phyloP scores from a whole-genome alignment of 2,113 vertebrate genomes.

The Corythoichthys haematopterus region DNA sequence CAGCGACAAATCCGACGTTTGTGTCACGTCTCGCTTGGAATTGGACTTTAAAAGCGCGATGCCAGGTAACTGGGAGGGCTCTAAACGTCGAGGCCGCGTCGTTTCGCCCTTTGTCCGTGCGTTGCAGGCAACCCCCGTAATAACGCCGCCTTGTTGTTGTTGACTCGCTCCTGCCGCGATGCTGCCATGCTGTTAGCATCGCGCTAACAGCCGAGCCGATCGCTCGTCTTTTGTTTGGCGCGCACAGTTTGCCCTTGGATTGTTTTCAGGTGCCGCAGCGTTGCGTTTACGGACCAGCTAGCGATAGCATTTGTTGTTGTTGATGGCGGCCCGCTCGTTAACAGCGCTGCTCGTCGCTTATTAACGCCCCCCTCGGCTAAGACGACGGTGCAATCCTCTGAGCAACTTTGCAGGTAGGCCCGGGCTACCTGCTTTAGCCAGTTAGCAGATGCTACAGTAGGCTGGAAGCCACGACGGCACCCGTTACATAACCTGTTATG shows the following conservation, averaged over 20 bases:
- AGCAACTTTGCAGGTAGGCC: slow-evolving; percentile 45
- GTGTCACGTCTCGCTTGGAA: slow-evolving; percentile 14
- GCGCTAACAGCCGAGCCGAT: slow-evolving; percentile 44
- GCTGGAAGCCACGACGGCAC: slow-evolving; percentile 28
- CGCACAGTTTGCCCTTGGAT: not conserved
- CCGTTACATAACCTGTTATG: slow-evolving; percentile 39
- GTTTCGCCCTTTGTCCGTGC: not conserved
- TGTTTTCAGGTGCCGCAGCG: too few species aligned
- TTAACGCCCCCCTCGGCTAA: slow-evolving; percentile 27
- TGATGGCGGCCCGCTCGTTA: slow-evolving; percentile 43
- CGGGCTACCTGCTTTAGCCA: slow-evolving; percentile 39
- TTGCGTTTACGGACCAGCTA: not conserved
- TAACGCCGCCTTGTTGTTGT: slow-evolving; percentile 55
- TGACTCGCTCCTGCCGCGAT: slow-evolving; percentile 52
- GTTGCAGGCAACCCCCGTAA: slow-evolving; percentile 18
- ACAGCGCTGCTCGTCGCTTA: slow-evolving; percentile 17
- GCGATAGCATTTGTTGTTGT: slow-evolving; percentile 41
- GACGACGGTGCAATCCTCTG: slow-evolving; percentile 23
- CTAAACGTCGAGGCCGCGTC: not conserved
- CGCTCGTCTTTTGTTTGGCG: slow-evolving; percentile 52
- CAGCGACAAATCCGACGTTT: slow-evolving; percentile 32
- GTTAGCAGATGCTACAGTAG: slow-evolving; percentile 14
- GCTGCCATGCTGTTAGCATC: slow-evolving; percentile 68
- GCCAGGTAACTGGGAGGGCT: slow-evolving; percentile 54
- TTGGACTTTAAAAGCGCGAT: slow-evolving; percentile 39